A percentile compares a stretch with the other conserved stretches of the same genome.
Evolutionary conservation across 2,797 vertebrate genomes (phyloP).

Genomic region (Clarias fuscus): DNA sequence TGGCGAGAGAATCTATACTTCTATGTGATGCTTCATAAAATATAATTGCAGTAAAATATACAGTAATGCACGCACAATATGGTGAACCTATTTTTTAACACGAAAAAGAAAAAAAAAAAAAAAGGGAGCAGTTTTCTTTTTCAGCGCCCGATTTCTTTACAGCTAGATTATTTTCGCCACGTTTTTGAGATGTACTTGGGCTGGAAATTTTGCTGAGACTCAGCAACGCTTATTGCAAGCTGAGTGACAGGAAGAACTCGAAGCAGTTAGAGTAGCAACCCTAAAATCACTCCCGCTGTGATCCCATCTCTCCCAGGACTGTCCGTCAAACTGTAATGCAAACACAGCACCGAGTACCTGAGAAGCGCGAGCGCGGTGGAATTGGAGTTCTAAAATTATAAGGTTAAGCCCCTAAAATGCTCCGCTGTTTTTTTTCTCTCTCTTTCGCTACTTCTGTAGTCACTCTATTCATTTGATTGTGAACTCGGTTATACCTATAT

Average conservation of each 20-base stretch:
- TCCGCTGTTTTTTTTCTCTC: background rate
- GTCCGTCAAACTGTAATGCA: background rate
- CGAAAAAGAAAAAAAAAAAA: background rate
- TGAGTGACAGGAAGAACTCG: slow-evolving; percentile 1
- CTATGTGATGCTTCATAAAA: background rate
- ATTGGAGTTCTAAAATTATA: background rate
- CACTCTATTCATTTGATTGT: background rate
- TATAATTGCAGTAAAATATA: background rate
- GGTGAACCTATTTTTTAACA: background rate
- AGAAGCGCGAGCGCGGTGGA: background rate
- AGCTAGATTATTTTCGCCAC: background rate
- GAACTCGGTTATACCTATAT: background rate
- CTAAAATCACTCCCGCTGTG: background rate
- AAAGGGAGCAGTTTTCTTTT: background rate
- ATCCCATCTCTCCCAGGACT: background rate
- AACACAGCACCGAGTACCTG: background rate
- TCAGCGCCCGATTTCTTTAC: background rate
- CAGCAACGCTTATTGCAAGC: background rate
- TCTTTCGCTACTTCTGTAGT: background rate
- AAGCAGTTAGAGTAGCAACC: slow-evolving; percentile 1
- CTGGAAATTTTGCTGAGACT: background rate
- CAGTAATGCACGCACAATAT: background rate
- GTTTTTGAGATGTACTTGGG: background rate
- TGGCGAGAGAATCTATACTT: background rate
- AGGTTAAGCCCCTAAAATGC: background rate